Evolutionary conservation across 2,888 invertebrate species (phyloP).

Genomic region (Tinea pellionella): DNA sequence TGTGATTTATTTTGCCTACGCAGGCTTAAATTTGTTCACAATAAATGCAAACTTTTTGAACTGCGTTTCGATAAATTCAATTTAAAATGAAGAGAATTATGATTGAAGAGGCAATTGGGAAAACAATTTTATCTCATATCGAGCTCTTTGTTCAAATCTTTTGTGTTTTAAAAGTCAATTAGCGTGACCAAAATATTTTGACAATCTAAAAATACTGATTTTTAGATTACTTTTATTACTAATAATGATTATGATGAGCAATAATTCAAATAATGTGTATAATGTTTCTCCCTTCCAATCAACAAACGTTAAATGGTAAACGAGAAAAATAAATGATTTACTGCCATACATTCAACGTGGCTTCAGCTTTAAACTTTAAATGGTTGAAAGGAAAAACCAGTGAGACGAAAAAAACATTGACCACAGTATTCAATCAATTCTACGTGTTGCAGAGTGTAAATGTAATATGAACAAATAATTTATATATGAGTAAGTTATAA

Average conservation of each 20-base stretch:
- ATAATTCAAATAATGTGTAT: too few species aligned
- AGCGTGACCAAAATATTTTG: not conserved
- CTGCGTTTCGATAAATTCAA: not conserved
- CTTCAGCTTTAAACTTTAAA: not conserved
- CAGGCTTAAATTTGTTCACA: not conserved
- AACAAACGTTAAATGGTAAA: too few species aligned
- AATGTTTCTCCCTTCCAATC: too few species aligned
- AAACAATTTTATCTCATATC: not conserved
- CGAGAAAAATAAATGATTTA: too few species aligned
- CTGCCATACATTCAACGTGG: too few species aligned
- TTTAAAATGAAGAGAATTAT: slow-evolving; percentile 1
- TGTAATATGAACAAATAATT: too few species aligned
- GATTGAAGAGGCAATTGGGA: not conserved
- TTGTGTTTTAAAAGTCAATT: not conserved
- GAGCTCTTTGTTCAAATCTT: not conserved
- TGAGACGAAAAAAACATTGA: not conserved
- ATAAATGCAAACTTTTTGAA: not conserved
- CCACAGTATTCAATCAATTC: not conserved
- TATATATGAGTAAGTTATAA: too few species aligned
- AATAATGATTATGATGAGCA: too few species aligned
- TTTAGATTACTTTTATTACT: too few species aligned
- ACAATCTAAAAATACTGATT: too few species aligned
- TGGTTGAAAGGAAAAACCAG: not conserved
- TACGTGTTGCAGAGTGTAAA: not conserved
- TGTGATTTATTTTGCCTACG: too few species aligned